Percentiles rank a stretch among this genome's conserved stretches.
Evolutionary conservation across 2,113 vertebrate species (phyloP).

Genomic region (Tupaia tana): DNA sequence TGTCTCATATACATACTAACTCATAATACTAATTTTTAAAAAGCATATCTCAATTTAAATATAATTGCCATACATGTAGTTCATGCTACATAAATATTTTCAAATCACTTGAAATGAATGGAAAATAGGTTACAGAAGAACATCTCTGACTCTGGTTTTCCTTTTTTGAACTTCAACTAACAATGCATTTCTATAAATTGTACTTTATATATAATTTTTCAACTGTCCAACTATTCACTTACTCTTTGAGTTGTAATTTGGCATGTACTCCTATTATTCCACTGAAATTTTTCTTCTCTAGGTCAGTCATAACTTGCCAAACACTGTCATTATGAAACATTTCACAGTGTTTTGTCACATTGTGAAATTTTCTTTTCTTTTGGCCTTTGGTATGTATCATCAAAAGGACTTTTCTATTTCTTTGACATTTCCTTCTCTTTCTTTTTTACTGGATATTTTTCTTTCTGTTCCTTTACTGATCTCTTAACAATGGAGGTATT

Average conservation of each 20-base stretch:
- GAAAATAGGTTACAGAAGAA: background rate
- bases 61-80: background rate
- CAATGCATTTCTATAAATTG: background rate
- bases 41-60: slow-evolving; percentile 37
- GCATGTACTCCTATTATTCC: background rate
- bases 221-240: background rate
- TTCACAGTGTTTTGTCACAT: background rate
- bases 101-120: background rate
- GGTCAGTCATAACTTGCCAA: background rate
- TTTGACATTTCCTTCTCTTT: background rate
- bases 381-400: background rate
- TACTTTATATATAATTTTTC: background rate
- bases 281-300: background rate
- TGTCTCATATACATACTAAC: background rate
- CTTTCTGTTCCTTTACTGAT: background rate
- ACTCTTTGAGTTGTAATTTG: background rate
- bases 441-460: background rate
- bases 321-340: background rate
- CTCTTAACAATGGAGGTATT: background rate
- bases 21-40: slow-evolving; percentile 22
- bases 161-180: background rate
- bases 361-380: background rate
- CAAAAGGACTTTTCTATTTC: background rate
- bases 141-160: background rate
- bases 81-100: background rate